phyloP scores from a whole-genome alignment of 2,113 vertebrate species.

The Emberiza fucata region DNA sequence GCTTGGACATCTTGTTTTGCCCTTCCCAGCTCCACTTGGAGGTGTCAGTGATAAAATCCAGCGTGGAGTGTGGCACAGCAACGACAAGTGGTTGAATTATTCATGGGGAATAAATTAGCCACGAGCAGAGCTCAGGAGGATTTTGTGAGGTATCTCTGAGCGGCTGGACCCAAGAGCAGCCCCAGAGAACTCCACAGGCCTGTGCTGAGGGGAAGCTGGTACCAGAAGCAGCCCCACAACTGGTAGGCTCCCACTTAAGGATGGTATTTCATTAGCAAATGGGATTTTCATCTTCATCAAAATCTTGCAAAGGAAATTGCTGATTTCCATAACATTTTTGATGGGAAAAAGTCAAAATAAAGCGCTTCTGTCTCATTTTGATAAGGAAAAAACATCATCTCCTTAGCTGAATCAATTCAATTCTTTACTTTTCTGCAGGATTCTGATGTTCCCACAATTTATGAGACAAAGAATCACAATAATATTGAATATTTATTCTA shows the following conservation, averaged over 20 bases:
- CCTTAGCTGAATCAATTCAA: background rate
- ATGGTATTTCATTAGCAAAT: background rate
- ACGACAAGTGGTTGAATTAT: background rate
- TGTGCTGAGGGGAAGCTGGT: background rate
- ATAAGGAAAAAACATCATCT: background rate
- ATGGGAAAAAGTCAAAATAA: slow-evolving; percentile 17
- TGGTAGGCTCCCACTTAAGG: background rate
- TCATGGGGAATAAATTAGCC: background rate
- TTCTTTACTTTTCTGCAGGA: background rate
- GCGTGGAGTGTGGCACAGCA: background rate
- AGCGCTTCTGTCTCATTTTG: background rate
- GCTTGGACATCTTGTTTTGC: background rate
- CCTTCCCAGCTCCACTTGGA: background rate
- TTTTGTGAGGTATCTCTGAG: background rate
- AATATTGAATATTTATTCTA: background rate
- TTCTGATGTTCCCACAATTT: background rate
- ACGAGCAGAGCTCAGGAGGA: background rate
- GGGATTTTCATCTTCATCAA: background rate
- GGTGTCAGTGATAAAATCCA: background rate
- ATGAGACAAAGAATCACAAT: background rate
- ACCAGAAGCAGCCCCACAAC: background rate
- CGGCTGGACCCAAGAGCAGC: background rate
- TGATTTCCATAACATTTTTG: slow-evolving; percentile 5
- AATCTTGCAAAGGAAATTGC: background rate
- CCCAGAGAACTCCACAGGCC: background rate